Conservation (phyloP, 2,888 invertebrate species). For the Julus scandinavius region DNA sequence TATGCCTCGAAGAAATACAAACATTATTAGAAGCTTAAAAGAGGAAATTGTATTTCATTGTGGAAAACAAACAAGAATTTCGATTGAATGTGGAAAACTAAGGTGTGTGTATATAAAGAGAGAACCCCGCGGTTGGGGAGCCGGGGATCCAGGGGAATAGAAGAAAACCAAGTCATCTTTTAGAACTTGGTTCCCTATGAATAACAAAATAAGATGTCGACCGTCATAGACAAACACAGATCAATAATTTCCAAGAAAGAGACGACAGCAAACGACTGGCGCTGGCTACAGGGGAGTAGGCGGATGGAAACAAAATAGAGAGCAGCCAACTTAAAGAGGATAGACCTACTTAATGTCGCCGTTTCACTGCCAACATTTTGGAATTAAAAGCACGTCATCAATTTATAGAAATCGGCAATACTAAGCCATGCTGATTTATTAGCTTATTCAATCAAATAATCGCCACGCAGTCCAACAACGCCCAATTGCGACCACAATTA, state of each 20-base stretch:
- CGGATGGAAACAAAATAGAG: slow-evolving; percentile 9
- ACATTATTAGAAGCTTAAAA: slow-evolving; percentile 11
- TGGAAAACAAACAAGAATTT: slow-evolving; percentile 30
- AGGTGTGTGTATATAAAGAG: not conserved
- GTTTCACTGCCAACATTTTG: no score
- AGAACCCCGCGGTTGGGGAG: not conserved
- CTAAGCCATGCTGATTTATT: no score
- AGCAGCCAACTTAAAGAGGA: not conserved
- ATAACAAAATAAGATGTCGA: slow-evolving; percentile 36
- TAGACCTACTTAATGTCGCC: not conserved
- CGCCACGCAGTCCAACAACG: no score
- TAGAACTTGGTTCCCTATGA: slow-evolving; percentile 23
- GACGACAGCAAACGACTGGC: slow-evolving; percentile 31
- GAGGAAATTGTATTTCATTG: slow-evolving; percentile 9
- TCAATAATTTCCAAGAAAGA: slow-evolving; percentile 50
- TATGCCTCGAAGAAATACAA: not conserved
- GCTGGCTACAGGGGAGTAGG: slow-evolving; percentile 29
- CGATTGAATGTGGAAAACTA: not conserved
- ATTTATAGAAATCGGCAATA: no score
- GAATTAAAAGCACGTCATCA: no score
- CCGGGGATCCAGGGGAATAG: not conserved
- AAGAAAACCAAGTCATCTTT: slow-evolving; percentile 8
- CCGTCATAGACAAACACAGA: slow-evolving; percentile 34
- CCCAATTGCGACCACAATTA: no score
- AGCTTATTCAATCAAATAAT: no score